These are phyloP conservation scores for Xiphias gladius DNA, from an alignment of 2,113 vertebrate species.

Conservation along the genomic window DNA sequence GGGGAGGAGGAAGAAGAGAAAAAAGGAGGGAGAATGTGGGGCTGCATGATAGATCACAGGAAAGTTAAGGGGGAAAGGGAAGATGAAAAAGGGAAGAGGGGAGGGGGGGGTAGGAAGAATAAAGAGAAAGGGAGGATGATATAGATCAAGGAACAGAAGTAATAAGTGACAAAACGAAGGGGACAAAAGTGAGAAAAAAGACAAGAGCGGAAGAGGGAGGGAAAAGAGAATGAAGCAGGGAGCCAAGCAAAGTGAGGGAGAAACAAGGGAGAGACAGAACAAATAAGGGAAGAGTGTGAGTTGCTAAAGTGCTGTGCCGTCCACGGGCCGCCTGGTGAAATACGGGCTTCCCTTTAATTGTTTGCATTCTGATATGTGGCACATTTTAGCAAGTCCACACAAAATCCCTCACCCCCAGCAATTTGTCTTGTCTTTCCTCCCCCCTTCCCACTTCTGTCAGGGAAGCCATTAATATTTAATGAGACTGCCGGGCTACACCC, in stretches of 20 bases:
- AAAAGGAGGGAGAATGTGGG: neutral
- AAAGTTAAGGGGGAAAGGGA: neutral
- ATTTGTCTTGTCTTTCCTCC: conserved; percentile 57
- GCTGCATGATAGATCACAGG: neutral
- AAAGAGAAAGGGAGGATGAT: neutral
- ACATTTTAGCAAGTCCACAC: conserved; percentile 59
- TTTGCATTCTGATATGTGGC: conserved; percentile 60
- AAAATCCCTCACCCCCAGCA: conserved; percentile 46
- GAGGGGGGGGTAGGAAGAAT: neutral
- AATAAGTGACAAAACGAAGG: neutral
- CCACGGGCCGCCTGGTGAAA: conserved; percentile 41
- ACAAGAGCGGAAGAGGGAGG: no score
- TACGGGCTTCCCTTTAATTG: conserved; percentile 60
- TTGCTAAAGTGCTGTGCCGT: neutral
- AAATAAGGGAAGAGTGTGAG: neutral
- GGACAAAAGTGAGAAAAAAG: neutral
- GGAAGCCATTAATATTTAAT: conserved; percentile 69
- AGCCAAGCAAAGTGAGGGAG: neutral
- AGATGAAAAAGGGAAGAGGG: neutral
- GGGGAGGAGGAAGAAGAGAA: no score
- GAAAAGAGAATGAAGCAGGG: neutral
- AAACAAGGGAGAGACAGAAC: neutral
- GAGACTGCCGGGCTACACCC: conserved; percentile 33
- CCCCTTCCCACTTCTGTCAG: conserved; percentile 33
- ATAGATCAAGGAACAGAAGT: neutral